These are phyloP conservation scores for Pangasius macronema DNA, from an alignment of 2,797 vertebrate genomes.

Conservation along the genomic window DNA sequence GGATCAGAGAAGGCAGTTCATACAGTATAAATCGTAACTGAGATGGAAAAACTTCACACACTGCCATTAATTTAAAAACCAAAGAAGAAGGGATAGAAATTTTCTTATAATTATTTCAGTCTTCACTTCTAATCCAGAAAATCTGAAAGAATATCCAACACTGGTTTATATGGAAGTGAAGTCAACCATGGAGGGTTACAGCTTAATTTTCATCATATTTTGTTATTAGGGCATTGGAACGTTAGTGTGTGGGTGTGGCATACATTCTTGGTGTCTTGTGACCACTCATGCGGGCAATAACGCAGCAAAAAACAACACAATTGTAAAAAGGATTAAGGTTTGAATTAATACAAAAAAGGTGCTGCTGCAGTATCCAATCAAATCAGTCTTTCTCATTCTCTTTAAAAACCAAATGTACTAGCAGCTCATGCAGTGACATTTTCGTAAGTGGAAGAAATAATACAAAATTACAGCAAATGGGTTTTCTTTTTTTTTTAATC, in stretches of 20 bases:
- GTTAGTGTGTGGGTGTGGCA: neutral
- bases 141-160: neutral
- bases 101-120: neutral
- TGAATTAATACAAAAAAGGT: neutral
- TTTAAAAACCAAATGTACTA: neutral
- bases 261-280: neutral
- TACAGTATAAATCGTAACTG: neutral
- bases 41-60: neutral
- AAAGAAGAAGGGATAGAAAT: neutral
- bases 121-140: neutral
- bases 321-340: neutral
- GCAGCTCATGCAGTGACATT: neutral
- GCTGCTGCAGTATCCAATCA: neutral
- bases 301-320: neutral
- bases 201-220: neutral
- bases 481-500: neutral
- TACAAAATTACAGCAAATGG: neutral
- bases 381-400: neutral
- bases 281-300: neutral
- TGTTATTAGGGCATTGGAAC: neutral
- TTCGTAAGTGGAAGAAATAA: neutral
- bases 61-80: neutral
- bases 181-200: neutral
- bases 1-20: constrained; percentile 3
- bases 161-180: neutral